phyloP scores from a whole-genome alignment of 2,113 vertebrate species.

The Chloroceryle aenea region DNA sequence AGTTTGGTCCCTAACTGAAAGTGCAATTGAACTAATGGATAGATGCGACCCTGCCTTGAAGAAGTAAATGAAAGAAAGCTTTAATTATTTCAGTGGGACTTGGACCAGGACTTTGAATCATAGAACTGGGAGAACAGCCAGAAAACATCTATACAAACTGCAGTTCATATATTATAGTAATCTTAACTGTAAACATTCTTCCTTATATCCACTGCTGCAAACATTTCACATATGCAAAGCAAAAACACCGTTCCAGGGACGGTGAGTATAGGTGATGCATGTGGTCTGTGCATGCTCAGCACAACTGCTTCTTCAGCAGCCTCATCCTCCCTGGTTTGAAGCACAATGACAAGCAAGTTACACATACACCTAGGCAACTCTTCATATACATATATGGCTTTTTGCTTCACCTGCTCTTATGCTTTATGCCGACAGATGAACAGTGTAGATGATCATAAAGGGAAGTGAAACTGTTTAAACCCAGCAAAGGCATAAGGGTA shows the following conservation, averaged over 20 bases:
- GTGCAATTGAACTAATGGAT: background rate
- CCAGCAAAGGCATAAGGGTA: background rate
- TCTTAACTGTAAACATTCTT: background rate
- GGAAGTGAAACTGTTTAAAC: background rate
- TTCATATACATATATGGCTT: background rate
- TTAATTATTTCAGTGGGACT: background rate
- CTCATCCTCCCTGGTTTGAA: background rate
- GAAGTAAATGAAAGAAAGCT: background rate
- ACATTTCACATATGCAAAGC: background rate
- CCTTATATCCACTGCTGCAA: accelerated
- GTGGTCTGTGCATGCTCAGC: background rate
- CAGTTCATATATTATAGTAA: background rate
- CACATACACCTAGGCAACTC: background rate
- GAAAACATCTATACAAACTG: background rate
- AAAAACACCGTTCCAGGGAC: background rate
- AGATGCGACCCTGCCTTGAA: accelerated
- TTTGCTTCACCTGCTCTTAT: background rate
- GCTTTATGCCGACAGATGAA: background rate
- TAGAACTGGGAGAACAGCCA: background rate
- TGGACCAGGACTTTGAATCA: background rate
- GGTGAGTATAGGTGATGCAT: background rate
- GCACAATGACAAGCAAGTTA: background rate
- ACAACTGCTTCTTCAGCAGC: background rate
- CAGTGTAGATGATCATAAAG: background rate
- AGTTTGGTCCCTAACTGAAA: background rate